A percentile compares a stretch with the other conserved stretches of the same genome.
These are phyloP conservation scores for Nyctibius grandis DNA, from an alignment of 2,797 vertebrate genomes.

Conservation along the genomic window DNA sequence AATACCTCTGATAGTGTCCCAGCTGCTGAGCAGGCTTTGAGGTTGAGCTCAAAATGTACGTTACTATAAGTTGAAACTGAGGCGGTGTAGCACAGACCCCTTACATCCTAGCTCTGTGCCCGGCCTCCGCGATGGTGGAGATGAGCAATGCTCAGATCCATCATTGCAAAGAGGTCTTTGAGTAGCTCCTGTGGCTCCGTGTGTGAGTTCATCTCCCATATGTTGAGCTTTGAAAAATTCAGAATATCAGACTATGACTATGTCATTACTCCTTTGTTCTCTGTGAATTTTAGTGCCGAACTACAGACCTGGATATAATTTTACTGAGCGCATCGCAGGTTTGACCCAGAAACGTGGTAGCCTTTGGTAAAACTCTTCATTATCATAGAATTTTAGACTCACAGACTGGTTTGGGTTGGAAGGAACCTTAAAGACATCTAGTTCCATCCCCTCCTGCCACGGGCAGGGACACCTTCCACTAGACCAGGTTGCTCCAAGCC, in stretches of 20 bases:
- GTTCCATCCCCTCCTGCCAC: too few species aligned
- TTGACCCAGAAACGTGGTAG: neutral
- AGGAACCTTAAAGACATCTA: too few species aligned
- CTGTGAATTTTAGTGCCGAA: neutral
- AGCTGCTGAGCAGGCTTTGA: neutral
- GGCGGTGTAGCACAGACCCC: rapidly evolving
- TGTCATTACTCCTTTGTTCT: neutral
- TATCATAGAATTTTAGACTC: too few species aligned
- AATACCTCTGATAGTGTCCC: neutral
- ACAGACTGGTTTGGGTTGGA: too few species aligned
- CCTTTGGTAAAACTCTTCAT: neutral
- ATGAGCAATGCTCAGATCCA: rapidly evolving
- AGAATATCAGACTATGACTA: rapidly evolving
- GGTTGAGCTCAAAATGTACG: rapidly evolving
- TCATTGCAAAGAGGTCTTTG: neutral
- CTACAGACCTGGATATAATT: neutral
- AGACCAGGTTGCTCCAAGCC: too few species aligned
- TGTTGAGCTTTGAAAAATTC: neutral
- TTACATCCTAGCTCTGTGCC: neutral
- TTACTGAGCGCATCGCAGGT: rapidly evolving
- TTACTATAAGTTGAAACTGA: neutral
- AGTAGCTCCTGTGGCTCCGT: neutral
- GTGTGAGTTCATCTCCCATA: neutral
- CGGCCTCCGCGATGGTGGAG: rapidly evolving
- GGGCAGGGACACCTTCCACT: too few species aligned